Base-by-base conservation (phyloP, 2,113 vertebrate species). In the Tyto alba region DNA sequence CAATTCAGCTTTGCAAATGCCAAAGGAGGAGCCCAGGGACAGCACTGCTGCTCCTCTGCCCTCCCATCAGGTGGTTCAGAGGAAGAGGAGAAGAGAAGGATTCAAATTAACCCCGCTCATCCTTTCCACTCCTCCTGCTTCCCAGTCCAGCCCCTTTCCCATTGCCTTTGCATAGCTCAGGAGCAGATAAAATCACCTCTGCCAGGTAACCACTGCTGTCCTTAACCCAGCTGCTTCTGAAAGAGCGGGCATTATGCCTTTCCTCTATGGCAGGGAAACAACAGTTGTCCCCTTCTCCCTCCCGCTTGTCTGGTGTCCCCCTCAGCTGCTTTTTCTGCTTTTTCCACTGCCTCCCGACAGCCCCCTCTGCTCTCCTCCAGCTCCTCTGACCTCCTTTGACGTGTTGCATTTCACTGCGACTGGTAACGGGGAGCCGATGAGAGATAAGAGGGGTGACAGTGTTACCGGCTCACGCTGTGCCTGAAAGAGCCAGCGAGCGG, bases 351-450 rank as follows among this genome's bases (percentile, higher is more conserved):
- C 74, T 41, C 52, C 52, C 8, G 3, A 3, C 48, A 45, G 34
- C 63, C 77, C 73, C 57, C 67, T 29, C 56, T 2, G 7, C 57
- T 83, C 80, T 36, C 18, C 38, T 34, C 74, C 4, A 13, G 76
- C 67, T 88, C 56, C 50, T 26, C 72, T 92, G 84, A 82, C 87
- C 91, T 94, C 57, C 56, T 93, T 88, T 83, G 93, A 26, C 85
- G 90, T 85, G 66, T 93, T 76, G 45, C 67, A 1, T 95, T 93
- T 89, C 91, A 73, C 50, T 12, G 85, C 4, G 11, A 9, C 40
- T 11, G 89, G 85, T 79, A 74, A 36, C 53, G 60, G 85, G 85
- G 82, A 94, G 89, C 91, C 21, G 89, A 85, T 80, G 66, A 41
- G 68, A 72, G 95, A 87, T 81, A 62, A 95, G 85, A 30, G 82